Conservation (phyloP, 2,888 invertebrate genomes). For the Plebejus argus region DNA sequence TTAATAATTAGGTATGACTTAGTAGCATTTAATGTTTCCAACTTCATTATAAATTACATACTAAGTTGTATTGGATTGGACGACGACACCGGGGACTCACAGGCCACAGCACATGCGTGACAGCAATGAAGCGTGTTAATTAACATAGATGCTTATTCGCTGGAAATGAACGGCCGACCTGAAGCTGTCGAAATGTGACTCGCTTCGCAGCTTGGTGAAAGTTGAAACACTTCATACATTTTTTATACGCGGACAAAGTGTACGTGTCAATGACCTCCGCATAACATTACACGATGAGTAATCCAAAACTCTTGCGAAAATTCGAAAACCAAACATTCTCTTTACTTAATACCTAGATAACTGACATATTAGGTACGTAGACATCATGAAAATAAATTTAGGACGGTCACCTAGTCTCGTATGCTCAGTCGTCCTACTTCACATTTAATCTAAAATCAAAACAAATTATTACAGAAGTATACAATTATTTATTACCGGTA, state of each 20-base stretch:
- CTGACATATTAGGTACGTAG: neutral
- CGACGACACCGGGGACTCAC: slow-evolving; percentile 18
- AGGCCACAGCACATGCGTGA: slow-evolving; percentile 22
- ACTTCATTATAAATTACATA: neutral
- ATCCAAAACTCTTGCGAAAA: slow-evolving; percentile 40
- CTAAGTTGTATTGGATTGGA: neutral
- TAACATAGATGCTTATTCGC: slow-evolving; percentile 40
- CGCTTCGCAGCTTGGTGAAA: slow-evolving; percentile 51
- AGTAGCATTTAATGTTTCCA: neutral
- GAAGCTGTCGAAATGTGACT: slow-evolving; percentile 48
- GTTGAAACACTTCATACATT: slow-evolving; percentile 53
- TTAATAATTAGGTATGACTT: neutral
- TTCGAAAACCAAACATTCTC: neutral
- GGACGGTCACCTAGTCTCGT: too few relatives aligned
- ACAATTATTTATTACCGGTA: too few relatives aligned
- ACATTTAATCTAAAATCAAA: too few relatives aligned
- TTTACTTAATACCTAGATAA: slow-evolving; percentile 1
- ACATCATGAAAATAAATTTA: too few relatives aligned
- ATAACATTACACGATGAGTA: slow-evolving; percentile 25
- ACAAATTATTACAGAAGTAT: too few relatives aligned
- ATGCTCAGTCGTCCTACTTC: too few relatives aligned
- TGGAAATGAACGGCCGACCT: slow-evolving; percentile 36
- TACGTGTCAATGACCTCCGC: slow-evolving; percentile 23
- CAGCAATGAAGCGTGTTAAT: slow-evolving; percentile 36
- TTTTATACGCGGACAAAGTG: slow-evolving; percentile 36